Conservation (phyloP, 2,113 vertebrate species). For the Notothenia rossii region DNA sequence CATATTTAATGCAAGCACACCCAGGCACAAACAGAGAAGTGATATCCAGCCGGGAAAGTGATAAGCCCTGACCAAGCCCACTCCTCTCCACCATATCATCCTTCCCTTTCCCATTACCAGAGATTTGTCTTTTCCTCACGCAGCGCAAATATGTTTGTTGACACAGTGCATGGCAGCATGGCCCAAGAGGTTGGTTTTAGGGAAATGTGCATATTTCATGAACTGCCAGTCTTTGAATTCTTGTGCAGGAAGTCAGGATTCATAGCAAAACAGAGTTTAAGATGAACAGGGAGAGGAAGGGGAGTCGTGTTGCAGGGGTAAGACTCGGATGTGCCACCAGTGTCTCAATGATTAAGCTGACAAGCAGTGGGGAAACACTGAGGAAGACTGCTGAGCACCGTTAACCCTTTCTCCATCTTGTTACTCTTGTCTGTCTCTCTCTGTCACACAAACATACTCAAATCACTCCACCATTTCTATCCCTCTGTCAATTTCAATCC, state of each 20-base stretch:
- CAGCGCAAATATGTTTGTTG: slow-evolving; percentile 56
- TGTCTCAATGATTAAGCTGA: slow-evolving; percentile 67
- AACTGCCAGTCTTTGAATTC: slow-evolving; percentile 69
- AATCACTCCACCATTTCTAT: slow-evolving; percentile 10
- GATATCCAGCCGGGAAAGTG: slow-evolving; percentile 27
- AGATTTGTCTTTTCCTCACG: slow-evolving; percentile 59
- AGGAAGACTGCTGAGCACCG: slow-evolving; percentile 56
- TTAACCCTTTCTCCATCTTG: slow-evolving; percentile 61
- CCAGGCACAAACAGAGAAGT: slow-evolving; percentile 33
- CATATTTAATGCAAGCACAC: slow-evolving; percentile 24
- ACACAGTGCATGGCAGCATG: slow-evolving; percentile 39
- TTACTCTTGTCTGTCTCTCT: slow-evolving; percentile 41
- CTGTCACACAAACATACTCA: neutral
- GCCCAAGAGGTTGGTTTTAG: slow-evolving; percentile 70
- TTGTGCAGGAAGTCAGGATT: slow-evolving; percentile 35
- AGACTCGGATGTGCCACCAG: slow-evolving; percentile 59
- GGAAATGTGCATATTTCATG: slow-evolving; percentile 76
- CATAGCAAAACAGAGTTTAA: slow-evolving; percentile 24
- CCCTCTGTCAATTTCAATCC: slow-evolving; percentile 15
- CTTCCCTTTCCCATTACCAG: slow-evolving; percentile 57
- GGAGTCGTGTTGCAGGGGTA: slow-evolving; percentile 31
- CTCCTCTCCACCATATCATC: slow-evolving; percentile 20
- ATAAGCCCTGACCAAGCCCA: slow-evolving; percentile 32
- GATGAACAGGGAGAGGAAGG: slow-evolving; percentile 26
- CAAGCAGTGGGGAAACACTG: slow-evolving; percentile 53